phyloP scores from a whole-genome alignment of 92 coral and sea anemone genomes.

The Umimayanthus chanpuru region DNA sequence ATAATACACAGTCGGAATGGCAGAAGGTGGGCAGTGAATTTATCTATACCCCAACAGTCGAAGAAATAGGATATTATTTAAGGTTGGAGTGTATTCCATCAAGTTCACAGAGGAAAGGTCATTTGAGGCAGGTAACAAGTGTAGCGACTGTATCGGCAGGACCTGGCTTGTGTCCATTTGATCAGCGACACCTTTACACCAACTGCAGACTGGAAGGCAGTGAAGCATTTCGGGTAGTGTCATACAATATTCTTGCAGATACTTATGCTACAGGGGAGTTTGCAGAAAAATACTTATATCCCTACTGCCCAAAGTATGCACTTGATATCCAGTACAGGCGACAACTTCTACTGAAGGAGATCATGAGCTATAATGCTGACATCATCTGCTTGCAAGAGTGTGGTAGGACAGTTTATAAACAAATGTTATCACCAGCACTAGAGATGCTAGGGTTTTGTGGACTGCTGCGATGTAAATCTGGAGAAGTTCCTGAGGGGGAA shows the following conservation, averaged over 20 bases:
- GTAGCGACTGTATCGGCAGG: conserved; percentile 72
- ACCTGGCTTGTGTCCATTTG: conserved; percentile 89
- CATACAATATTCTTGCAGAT: conserved; percentile 93
- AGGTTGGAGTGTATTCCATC: conserved; percentile 81
- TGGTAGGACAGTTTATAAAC: conserved; percentile 67
- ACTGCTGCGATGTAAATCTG: conserved; percentile 77
- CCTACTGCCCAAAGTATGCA: conserved; percentile 92
- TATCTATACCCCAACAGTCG: conserved; percentile 71
- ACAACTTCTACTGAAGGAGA: conserved; percentile 86
- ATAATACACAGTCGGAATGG: conserved; percentile 51
- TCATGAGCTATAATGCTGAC: conserved; percentile 92
- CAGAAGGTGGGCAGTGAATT: conserved; percentile 72
- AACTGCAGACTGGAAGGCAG: conserved; percentile 51
- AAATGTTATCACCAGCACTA: conserved; percentile 73
- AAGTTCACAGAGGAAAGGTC: conserved; percentile 54
- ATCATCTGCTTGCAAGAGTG: conserved; percentile 95
- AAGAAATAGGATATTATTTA: conserved; percentile 81
- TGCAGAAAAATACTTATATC: conserved; percentile 69
- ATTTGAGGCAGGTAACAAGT: conserved; percentile 61
- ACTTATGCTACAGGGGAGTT: conserved; percentile 83
- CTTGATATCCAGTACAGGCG: conserved; percentile 86
- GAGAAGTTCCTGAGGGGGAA: conserved; percentile 93
- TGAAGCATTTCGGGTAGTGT: conserved; percentile 68
- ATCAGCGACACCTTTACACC: conserved; percentile 84
- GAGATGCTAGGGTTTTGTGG: conserved; percentile 78